Percentiles rank a stretch among this genome's conserved stretches.
phyloP scores from a whole-genome alignment of 2,113 vertebrate species.

The Ochotona curzoniae region DNA sequence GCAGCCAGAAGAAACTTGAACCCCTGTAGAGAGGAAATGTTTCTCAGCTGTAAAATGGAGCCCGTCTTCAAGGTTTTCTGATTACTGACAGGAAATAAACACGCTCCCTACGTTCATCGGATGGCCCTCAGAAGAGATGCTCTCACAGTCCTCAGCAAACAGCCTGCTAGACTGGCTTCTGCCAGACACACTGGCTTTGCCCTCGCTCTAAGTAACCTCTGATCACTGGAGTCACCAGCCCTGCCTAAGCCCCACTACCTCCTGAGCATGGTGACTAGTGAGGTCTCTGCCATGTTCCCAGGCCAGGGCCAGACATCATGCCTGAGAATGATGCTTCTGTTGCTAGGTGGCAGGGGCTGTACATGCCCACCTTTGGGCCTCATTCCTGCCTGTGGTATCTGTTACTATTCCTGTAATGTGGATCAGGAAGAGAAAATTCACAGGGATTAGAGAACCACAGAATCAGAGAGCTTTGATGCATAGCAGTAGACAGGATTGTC shows the following conservation, averaged over 20 bases:
- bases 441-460: not conserved
- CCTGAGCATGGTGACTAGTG: not conserved
- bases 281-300: not conserved
- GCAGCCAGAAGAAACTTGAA: constrained; percentile 36
- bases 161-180: not conserved
- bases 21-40: not conserved
- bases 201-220: not conserved
- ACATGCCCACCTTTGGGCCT: not conserved
- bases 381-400: not conserved
- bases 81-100: not conserved
- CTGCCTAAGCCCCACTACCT: not conserved
- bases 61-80: constrained; percentile 18
- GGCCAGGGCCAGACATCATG: not conserved
- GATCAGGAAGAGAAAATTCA: not conserved
- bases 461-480: not conserved
- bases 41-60: constrained; percentile 33
- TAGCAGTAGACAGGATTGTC: not conserved
- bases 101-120: not conserved
- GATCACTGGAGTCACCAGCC: not conserved
- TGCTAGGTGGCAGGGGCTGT: not conserved
- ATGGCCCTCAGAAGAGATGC: not conserved
- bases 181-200: not conserved
- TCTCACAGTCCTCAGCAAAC: not conserved
- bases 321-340: not conserved
- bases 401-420: not conserved